phyloP scores from a whole-genome alignment of 1,140 invertebrate genomes.

The Megalopta genalis region DNA sequence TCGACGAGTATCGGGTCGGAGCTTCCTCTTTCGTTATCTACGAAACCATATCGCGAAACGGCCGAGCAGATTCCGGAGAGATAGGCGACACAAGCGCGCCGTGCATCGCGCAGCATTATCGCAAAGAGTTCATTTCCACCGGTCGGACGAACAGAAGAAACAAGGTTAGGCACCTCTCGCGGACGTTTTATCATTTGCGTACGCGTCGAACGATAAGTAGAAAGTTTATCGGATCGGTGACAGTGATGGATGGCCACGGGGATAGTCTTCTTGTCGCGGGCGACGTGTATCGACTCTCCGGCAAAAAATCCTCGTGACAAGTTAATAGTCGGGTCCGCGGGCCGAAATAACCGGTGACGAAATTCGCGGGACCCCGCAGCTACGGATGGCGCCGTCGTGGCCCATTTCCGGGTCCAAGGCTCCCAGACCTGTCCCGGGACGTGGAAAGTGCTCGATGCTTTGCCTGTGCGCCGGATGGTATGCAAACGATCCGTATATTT shows the following conservation, averaged over 20 bases:
- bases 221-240: conserved; percentile 38
- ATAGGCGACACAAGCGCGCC: not conserved
- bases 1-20: conserved; percentile 11
- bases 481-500: too few relatives aligned
- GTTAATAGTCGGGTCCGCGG: not conserved
- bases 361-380: not conserved
- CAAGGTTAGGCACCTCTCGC: not conserved
- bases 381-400: not conserved
- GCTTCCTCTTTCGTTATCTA: conserved; percentile 10
- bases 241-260: conserved; percentile 25
- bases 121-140: not conserved
- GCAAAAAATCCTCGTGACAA: not conserved
- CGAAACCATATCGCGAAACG: conserved; percentile 5
- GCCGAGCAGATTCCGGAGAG: not conserved
- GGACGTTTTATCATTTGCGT: conserved; percentile 23
- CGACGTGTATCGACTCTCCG: not conserved
- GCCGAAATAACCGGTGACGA: not conserved
- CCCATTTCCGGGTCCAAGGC: not conserved
- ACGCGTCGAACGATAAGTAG: conserved; percentile 27
- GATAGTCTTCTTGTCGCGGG: conserved; percentile 16
- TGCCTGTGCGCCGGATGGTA: not conserved
- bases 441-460: conserved; percentile 3
- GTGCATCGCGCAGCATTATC: not conserved
- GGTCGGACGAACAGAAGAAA: not conserved
- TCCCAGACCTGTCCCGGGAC: not conserved